These are phyloP conservation scores for Callipepla squamata DNA, from an alignment of 2,113 vertebrate species.

Conservation along the genomic window DNA sequence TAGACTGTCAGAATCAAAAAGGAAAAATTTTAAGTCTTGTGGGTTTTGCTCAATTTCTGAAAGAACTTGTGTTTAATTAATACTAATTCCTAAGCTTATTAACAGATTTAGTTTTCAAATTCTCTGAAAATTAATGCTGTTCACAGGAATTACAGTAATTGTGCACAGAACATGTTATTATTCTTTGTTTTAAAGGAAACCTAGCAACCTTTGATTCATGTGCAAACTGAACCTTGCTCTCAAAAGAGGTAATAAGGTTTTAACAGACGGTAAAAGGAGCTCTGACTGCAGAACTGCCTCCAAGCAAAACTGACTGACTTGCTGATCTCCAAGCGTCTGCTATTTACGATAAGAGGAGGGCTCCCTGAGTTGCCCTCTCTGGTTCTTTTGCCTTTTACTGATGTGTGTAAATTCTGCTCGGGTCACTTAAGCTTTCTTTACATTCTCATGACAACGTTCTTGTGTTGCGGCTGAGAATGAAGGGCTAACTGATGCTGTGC, in stretches of 20 bases:
- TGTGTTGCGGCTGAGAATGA: not conserved
- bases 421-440: not conserved
- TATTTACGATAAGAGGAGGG: not conserved
- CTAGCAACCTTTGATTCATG: conserved; percentile 56
- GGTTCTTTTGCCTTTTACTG: not conserved
- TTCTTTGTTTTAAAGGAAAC: conserved; percentile 53
- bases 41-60: conserved; percentile 17
- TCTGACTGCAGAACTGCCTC: not conserved
- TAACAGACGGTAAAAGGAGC: conserved; percentile 25
- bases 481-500: not conserved
- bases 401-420: not conserved
- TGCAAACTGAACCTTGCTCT: conserved; percentile 18
- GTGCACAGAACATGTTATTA: conserved; percentile 33
- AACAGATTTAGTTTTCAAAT: conserved; percentile 62
- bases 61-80: conserved; percentile 20
- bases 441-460: not conserved
- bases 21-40: not conserved
- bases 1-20: not conserved
- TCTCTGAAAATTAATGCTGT: conserved; percentile 43
- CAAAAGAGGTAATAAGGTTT: not conserved
- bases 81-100: conserved; percentile 53
- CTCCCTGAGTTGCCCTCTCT: not conserved
- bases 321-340: not conserved
- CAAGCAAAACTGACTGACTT: conserved; percentile 13
- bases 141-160: conserved; percentile 44